Evolutionary conservation across 2,888 invertebrate genomes (phyloP).

Genomic region (Calameuta filiformis): DNA sequence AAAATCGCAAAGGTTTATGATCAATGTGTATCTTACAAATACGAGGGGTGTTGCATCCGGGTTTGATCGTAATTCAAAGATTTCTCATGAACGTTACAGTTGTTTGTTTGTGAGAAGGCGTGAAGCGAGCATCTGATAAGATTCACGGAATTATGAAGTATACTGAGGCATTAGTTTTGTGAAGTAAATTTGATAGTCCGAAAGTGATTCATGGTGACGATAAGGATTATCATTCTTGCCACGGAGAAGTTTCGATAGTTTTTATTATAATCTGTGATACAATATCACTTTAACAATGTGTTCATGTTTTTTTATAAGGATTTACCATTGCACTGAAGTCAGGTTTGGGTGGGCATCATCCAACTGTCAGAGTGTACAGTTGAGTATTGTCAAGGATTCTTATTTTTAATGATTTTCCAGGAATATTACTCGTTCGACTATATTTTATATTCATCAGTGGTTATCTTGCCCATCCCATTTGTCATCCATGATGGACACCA

Average conservation of each 20-base stretch:
- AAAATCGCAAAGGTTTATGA: neutral
- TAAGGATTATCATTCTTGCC: neutral
- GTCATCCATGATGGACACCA: neutral
- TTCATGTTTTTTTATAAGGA: neutral
- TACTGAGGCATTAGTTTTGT: neutral
- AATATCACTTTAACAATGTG: neutral
- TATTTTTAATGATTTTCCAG: neutral
- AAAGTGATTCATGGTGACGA: neutral
- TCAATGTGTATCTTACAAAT: neutral
- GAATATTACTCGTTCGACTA: neutral
- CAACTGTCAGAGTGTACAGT: neutral
- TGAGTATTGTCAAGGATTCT: neutral
- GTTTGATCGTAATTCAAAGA: neutral
- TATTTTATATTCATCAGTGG: neutral
- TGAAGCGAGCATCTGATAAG: neutral
- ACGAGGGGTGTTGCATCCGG: neutral
- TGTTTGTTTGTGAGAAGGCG: neutral
- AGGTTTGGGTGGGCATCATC: neutral
- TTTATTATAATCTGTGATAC: neutral
- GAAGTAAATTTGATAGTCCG: neutral
- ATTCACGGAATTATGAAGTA: neutral
- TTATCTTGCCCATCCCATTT: neutral
- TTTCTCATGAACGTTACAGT: neutral
- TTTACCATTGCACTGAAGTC: neutral
- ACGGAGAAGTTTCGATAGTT: neutral